Conservation (phyloP, 2,797 vertebrate species). For the Pipistrellus kuhlii region DNA sequence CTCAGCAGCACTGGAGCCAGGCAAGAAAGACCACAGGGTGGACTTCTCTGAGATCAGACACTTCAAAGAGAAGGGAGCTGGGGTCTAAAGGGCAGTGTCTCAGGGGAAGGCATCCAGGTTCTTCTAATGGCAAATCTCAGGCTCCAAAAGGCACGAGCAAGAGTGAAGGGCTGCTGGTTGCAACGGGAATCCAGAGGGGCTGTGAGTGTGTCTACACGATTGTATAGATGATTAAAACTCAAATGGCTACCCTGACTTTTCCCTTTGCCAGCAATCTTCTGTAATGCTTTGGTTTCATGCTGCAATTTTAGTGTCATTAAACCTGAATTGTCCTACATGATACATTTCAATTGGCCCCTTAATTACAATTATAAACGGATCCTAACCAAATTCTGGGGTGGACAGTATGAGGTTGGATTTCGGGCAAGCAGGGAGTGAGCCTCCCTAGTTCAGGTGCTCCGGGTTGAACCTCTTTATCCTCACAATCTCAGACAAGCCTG, state of each 20-base stretch:
- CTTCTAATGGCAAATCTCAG: not conserved
- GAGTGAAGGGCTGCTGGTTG: not conserved
- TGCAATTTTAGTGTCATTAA: not conserved
- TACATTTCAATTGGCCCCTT: not conserved
- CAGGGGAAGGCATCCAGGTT: not conserved
- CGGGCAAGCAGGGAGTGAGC: not conserved
- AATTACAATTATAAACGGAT: not conserved
- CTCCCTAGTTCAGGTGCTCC: not conserved
- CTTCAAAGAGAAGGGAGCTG: not conserved
- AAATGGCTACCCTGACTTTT: not conserved
- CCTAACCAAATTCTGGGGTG: not conserved
- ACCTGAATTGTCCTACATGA: not conserved
- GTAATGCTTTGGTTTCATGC: not conserved
- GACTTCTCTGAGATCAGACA: not conserved
- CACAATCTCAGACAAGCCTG: not conserved
- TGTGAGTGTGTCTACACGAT: fast-evolving
- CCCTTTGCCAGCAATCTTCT: not conserved
- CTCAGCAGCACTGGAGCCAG: not conserved
- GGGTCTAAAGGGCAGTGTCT: not conserved
- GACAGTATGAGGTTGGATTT: not conserved
- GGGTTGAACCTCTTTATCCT: not conserved
- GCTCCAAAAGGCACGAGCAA: not conserved
- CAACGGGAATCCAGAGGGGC: not conserved
- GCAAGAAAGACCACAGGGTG: not conserved
- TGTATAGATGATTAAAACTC: not conserved